Evolutionary conservation across 30 jellyfish, hydroid and myxozoan genomes (phyloP), one percentile per base, ranked within the genome.

Genomic region (Turritopsis rubra): DNA sequence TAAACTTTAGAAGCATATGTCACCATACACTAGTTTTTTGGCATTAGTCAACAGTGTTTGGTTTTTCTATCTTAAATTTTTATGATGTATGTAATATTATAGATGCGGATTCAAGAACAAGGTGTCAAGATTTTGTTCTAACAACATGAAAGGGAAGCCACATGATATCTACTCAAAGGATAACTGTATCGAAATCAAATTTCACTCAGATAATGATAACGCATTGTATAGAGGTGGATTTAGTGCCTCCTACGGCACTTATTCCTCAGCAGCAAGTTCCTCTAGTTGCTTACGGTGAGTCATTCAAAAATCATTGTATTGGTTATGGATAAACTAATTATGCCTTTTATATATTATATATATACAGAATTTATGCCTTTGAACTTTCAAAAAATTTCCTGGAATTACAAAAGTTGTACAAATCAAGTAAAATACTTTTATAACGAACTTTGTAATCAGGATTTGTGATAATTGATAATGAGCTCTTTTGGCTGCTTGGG

Each of bases 161-260:
- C 96, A 89, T 89, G 85, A 75, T 75, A 85, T 89, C 17, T 89
- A 89, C 75, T 66, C 96, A 25, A 75, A 18, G 1, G 96, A 89
- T 60, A 75, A 79, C 66, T 89, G 96, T 53, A 54, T 89, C 79
- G 72, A 74, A 23, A 18, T 89, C 18, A 85, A 21, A 52, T 84
- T 71, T 53, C 18, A 60, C 24, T 84, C 91, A 72, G 66, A 68
- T 21, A 77, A 22, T 17, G 81, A 66, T 24, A 23, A 20, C 18
- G 16, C 75, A 23, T 0, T 27, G 0, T n/a, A 23, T 22, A 16
- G 8, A 1, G 30, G 53, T 18, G 73, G 73, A 0, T 77, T 77
- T 30, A 26, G n/a, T 21, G 85, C 85, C 27, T 26, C 73, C 71
- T 77, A 77, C 25, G 28, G 71, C 0, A 28, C 75, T 26, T 24